These are phyloP conservation scores for Atractosteus spatula DNA, from an alignment of 2,113 vertebrate species.

Conservation along the genomic window DNA sequence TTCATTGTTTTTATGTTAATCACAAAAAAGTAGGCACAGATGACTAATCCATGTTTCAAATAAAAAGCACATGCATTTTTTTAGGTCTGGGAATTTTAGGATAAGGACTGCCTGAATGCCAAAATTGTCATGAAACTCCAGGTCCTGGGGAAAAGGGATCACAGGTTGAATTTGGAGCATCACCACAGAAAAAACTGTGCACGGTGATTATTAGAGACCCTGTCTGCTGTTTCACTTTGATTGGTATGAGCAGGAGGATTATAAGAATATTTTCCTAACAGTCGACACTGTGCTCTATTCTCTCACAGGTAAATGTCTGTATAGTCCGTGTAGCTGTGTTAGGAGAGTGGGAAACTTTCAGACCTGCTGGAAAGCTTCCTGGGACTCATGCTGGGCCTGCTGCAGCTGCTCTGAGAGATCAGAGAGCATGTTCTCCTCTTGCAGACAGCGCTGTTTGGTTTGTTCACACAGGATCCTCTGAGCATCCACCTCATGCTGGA, in stretches of 20 bases:
- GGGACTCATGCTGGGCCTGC: conserved; percentile 29
- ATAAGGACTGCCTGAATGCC: conserved; percentile 28
- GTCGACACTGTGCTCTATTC: too few relatives aligned
- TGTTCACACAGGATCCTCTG: conserved; percentile 27
- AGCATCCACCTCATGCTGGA: conserved; percentile 31
- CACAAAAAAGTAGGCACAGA: too few relatives aligned
- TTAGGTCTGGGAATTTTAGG: too few relatives aligned
- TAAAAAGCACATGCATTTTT: too few relatives aligned
- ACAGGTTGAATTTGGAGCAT: not conserved
- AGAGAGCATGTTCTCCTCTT: conserved; percentile 28
- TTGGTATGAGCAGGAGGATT: too few relatives aligned
- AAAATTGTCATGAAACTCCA: conserved; percentile 70
- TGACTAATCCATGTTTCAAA: too few relatives aligned
- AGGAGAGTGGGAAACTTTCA: not conserved
- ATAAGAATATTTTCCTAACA: too few relatives aligned
- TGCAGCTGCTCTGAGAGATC: conserved; percentile 36
- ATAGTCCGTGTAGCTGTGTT: too few relatives aligned
- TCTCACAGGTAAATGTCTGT: too few relatives aligned
- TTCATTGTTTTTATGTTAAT: too few relatives aligned
- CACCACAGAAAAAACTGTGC: not conserved
- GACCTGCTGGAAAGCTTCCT: conserved; percentile 30
- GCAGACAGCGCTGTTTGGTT: conserved; percentile 18
- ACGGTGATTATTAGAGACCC: too few relatives aligned
- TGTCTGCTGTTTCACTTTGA: too few relatives aligned
- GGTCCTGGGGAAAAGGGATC: conserved; percentile 54